Percentiles rank a stretch among this genome's conserved stretches.
phyloP scores from a whole-genome alignment of 2,797 vertebrate genomes.

The Telmatherina bonti region DNA sequence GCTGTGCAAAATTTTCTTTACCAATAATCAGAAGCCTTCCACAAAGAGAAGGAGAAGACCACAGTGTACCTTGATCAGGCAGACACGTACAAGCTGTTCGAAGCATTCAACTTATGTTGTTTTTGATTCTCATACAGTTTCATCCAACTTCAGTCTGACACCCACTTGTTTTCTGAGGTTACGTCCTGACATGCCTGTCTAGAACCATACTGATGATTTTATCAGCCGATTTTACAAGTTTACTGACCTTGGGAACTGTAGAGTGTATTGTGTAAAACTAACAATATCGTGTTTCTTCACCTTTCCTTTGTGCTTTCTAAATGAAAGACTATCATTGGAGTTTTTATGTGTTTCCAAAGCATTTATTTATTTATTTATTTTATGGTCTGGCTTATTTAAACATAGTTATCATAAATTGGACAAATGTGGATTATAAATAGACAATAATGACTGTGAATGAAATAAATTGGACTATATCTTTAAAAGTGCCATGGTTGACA shows the following conservation, averaged over 20 bases:
- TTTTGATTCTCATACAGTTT: not conserved
- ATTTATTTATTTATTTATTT: too few species aligned
- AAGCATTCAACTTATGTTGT: not conserved
- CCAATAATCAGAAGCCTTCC: not conserved
- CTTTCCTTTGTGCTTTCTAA: too few species aligned
- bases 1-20: not conserved
- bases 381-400: too few species aligned
- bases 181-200: not conserved
- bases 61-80: not conserved
- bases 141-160: not conserved
- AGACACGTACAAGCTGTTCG: not conserved
- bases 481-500: too few species aligned
- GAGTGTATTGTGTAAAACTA: not conserved
- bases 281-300: not conserved
- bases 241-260: not conserved
- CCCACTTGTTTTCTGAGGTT: not conserved
- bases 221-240: too few species aligned
- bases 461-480: too few species aligned
- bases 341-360: too few species aligned
- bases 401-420: too few species aligned
- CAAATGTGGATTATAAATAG: too few species aligned
- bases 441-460: too few species aligned
- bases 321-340: too few species aligned
- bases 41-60: slow-evolving; percentile 1
- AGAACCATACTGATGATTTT: not conserved